Conservation (phyloP, 2,797 vertebrate species). For the Choloepus didactylus region DNA sequence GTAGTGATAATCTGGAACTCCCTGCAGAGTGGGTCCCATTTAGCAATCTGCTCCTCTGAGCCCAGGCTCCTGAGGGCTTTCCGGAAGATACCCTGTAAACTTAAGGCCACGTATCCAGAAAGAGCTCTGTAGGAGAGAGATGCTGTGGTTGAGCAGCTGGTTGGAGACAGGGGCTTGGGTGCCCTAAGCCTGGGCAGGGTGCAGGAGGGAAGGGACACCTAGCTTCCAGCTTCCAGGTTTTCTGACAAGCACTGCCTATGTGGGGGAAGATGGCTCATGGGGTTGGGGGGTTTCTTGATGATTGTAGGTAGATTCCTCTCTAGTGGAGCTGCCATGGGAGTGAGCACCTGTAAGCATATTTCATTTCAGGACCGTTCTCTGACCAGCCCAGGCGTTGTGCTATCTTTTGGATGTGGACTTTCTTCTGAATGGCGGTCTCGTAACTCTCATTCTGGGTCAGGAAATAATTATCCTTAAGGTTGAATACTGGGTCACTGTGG, state of each 20-base stretch:
- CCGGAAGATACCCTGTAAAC: conserved; percentile 80
- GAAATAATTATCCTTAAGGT: conserved; percentile 87
- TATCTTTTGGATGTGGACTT: conserved; percentile 80
- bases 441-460: conserved; percentile 87
- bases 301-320: background rate
- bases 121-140: conserved; percentile 82
- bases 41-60: conserved; percentile 88
- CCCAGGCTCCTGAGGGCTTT: conserved; percentile 86
- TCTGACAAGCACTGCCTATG: background rate
- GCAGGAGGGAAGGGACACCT: background rate
- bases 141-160: background rate
- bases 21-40: conserved; percentile 86
- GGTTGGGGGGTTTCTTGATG: background rate
- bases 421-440: conserved; percentile 82
- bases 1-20: conserved; percentile 85
- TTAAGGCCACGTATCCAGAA: conserved; percentile 72
- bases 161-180: background rate
- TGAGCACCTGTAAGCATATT: conserved; percentile 85
- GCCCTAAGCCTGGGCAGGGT: background rate
- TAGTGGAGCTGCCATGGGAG: background rate
- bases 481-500: conserved; percentile 83
- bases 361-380: conserved; percentile 76
- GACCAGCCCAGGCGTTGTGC: conserved; percentile 86
- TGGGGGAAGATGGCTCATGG: background rate
- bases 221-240: background rate